Conservation (phyloP, 1,140 invertebrate genomes). For the Tetraneura akinire region DNA sequence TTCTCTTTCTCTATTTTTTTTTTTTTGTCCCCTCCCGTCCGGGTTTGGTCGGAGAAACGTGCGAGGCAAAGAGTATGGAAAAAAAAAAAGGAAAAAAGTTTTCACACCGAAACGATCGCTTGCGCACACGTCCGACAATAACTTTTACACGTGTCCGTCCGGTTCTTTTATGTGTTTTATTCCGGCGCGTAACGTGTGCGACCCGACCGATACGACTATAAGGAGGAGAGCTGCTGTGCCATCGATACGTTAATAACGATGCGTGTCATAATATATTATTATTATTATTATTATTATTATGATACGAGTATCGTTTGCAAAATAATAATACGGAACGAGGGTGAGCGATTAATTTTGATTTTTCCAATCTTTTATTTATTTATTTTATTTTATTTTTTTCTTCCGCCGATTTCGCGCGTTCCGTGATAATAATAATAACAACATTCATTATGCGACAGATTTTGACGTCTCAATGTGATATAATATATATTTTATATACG, state of each 20-base stretch:
- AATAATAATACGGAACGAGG: too few species aligned
- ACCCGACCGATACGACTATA: neutral
- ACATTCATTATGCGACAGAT: too few species aligned
- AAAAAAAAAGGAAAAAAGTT: conserved; percentile 43
- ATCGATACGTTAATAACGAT: too few species aligned
- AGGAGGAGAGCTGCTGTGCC: too few species aligned
- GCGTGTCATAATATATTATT: too few species aligned
- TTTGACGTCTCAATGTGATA: conserved; percentile 45
- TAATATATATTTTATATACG: neutral
- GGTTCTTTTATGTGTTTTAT: conserved; percentile 49
- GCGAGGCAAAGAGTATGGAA: neutral
- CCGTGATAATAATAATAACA: too few species aligned
- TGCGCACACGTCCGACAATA: conserved; percentile 26
- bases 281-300: too few species aligned
- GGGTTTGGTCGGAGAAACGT: too few species aligned
- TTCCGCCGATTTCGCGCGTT: too few species aligned
- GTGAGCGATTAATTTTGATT: conserved; percentile 41
- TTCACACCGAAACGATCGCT: conserved; percentile 47
- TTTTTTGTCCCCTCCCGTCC: neutral
- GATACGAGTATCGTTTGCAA: conserved; percentile 40
- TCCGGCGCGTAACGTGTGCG: neutral
- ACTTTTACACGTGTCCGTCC: conserved; percentile 47
- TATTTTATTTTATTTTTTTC: too few species aligned
- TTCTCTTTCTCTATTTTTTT: too few species aligned
- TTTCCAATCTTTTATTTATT: neutral